These are phyloP conservation scores for Pipra filicauda DNA, from an alignment of 2,113 vertebrate species.

Conservation along the genomic window DNA sequence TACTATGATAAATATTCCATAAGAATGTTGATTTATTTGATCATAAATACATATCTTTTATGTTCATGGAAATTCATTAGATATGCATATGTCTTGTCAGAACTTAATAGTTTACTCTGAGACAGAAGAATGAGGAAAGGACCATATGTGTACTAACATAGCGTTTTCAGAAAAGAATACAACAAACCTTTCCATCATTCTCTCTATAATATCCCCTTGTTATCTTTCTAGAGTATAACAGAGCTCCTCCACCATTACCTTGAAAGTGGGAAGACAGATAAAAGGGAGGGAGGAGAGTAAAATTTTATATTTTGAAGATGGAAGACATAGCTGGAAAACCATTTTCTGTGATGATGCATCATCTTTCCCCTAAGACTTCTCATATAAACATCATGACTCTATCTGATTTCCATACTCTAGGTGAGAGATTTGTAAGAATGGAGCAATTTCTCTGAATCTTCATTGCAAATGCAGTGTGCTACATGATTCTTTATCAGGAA, in stretches of 20 bases:
- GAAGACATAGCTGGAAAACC: not conserved
- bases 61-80: not conserved
- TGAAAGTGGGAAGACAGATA: not conserved
- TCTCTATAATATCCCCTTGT: not conserved
- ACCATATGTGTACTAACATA: rapidly evolving
- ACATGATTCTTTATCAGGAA: not conserved
- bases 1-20: not conserved
- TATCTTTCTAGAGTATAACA: not conserved
- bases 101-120: not conserved
- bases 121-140: not conserved
- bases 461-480: not conserved
- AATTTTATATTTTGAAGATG: not conserved
- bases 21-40: not conserved
- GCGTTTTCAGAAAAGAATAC: not conserved
- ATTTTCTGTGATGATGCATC: not conserved
- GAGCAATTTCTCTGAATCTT: not conserved
- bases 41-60: not conserved
- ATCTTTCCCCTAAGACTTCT: not conserved
- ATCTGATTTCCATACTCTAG: not conserved
- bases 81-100: not conserved
- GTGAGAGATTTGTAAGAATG: not conserved
- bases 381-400: not conserved
- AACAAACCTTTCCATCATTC: not conserved
- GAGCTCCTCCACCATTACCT: not conserved
- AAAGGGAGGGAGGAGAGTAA: not conserved